Evolutionary conservation across 2,797 vertebrate genomes (phyloP).

Genomic region (Microchirus variegatus): DNA sequence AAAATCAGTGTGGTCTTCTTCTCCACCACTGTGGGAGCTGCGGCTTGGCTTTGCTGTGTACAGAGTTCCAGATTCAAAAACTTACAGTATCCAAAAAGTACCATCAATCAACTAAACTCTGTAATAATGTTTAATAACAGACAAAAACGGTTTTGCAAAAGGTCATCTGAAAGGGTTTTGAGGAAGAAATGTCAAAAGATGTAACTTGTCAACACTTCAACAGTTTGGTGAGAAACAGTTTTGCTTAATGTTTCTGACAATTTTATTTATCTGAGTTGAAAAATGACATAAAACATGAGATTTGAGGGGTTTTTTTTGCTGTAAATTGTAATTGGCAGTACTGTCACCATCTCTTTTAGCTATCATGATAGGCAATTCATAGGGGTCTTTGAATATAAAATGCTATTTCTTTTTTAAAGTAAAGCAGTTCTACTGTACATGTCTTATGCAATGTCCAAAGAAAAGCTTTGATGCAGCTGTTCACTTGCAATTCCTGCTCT

Average conservation of each 20-base stretch:
- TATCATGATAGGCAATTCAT: too few relatives aligned
- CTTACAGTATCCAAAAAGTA: conserved; percentile 17
- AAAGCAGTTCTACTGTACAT: too few relatives aligned
- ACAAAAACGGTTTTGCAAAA: conserved; percentile 3
- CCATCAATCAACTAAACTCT: conserved; percentile 34
- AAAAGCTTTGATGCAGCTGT: conserved; percentile 47
- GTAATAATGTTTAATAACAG: conserved; percentile 43
- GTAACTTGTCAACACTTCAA: neutral
- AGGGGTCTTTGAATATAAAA: conserved; percentile 37
- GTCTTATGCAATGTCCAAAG: too few relatives aligned
- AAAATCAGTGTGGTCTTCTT: conserved; percentile 39
- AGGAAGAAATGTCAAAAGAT: neutral
- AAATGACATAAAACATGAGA: neutral
- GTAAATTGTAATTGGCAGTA: too few relatives aligned
- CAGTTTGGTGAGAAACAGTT: neutral
- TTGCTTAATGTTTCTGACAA: too few relatives aligned
- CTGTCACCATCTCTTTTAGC: too few relatives aligned
- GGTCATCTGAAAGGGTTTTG: conserved; percentile 5
- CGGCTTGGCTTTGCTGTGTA: conserved; percentile 41
- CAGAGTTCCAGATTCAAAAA: conserved; percentile 22
- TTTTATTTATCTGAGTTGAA: neutral
- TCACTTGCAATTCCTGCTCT: conserved; percentile 64
- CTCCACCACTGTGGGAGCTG: conserved; percentile 41
- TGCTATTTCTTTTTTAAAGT: conserved; percentile 29
- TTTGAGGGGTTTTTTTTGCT: too few relatives aligned